Evolutionary conservation across 2,797 vertebrate species (phyloP).

Genomic region (Synanceia verrucosa): DNA sequence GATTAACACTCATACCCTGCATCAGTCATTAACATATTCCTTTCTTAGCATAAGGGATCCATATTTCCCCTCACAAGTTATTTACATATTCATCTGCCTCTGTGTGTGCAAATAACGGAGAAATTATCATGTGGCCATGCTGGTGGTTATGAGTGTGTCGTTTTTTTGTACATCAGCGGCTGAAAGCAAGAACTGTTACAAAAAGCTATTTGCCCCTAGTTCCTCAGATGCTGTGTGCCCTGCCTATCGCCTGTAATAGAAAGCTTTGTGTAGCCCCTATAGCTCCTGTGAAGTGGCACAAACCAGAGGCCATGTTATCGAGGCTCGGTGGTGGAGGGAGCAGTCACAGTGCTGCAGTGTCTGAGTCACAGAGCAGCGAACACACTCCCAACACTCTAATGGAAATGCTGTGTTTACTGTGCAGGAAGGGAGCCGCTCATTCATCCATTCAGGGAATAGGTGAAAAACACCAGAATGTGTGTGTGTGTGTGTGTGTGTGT

Average conservation of each 20-base stretch:
- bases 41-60: constrained; percentile 61
- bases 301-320: constrained; percentile 65
- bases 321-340: constrained; percentile 54
- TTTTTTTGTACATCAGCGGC: constrained; percentile 43
- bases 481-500: constrained; percentile 40
- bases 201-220: constrained; percentile 57
- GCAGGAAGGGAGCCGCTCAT: constrained; percentile 58
- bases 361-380: constrained; percentile 77
- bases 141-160: constrained; percentile 40
- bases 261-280: constrained; percentile 50
- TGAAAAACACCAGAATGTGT: constrained; percentile 53
- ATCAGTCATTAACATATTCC: constrained; percentile 67
- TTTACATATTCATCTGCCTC: constrained; percentile 77
- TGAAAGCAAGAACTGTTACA: constrained; percentile 70
- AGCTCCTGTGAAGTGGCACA: constrained; percentile 64
- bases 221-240: constrained; percentile 39
- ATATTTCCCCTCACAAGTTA: constrained; percentile 56
- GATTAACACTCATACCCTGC: constrained; percentile 68
- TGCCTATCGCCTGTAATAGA: constrained; percentile 40
- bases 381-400: constrained; percentile 69
- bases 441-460: constrained; percentile 69
- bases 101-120: constrained; percentile 67
- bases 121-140: constrained; percentile 62
- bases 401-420: constrained; percentile 74
- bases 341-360: constrained; percentile 73